Base-by-base conservation (phyloP, 2,888 invertebrate species). In the Pantelozetes paolii region DNA sequence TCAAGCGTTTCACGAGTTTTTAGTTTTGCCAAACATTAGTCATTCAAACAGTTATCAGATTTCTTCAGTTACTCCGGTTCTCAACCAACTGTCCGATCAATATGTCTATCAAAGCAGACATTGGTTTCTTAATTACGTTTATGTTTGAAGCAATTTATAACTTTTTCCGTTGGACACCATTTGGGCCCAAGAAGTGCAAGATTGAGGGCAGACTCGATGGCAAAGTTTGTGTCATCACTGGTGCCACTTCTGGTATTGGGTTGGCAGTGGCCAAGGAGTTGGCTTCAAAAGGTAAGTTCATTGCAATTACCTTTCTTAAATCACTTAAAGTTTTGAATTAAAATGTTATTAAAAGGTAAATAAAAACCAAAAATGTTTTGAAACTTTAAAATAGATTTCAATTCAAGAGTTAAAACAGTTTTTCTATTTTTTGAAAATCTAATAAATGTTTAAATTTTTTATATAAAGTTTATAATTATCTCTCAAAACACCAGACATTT, bases 181-280 rank as follows among this genome's bases (percentile, higher is more conserved):
- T 54, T 42, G 62, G 62, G 9, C 62, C 62, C 18, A 62, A 62
- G 32, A 76, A 72, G 71, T 76, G 76, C 26, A 73, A 71, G 59
- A 71, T 74, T 28, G 76, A 75, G 42, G 32, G 73, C 50, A 72
- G 72, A 1, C 72, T 77, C 45, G 75, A 76, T 69, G 76, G 75
- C 18, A 76, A 77, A 71, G 76, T 76, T 50, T 71, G 76, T 48
- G 74, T 77, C 28, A 76, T 77, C 15, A 77, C 77, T 8, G 77
- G 77, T 32, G 75, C 76, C 30, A 77, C 76, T 75, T 77, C 76
- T 59, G 78, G 78, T 23, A 59, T 79, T 40, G 79, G 79, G n/a
- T 77, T 76, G 67, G 78, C 75, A 20, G 78, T 78, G 28, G 79
- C 79, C 9, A 57, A 75, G n/a, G 78, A 77, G 28, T 64, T 79